phyloP scores from a whole-genome alignment of 37 sponge, comb jelly and placozoan species.

The Chondrosia reniformis region DNA sequence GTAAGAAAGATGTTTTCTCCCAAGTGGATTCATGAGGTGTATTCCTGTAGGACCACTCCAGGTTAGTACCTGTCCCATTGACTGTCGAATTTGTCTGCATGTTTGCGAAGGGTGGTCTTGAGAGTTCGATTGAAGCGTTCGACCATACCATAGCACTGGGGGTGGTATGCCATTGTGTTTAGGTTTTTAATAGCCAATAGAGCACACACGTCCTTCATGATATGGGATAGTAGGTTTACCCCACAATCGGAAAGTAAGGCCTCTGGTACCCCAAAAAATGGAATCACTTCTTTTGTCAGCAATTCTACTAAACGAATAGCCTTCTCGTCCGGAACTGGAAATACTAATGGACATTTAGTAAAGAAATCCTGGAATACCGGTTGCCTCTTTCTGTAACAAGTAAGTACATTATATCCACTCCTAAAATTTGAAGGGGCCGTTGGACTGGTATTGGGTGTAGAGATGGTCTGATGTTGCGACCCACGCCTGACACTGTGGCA shows the following conservation, averaged over 20 bases:
- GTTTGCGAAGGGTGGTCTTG: conserved; percentile 27
- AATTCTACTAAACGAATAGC: conserved; percentile 19
- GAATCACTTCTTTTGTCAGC: conserved; percentile 30
- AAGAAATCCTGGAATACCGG: conserved; percentile 50
- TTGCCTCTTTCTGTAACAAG: conserved; percentile 27
- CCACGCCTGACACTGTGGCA: conserved; percentile 32
- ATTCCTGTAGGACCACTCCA: conserved; percentile 22
- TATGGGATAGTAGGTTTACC: conserved; percentile 39
- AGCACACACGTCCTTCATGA: conserved; percentile 34
- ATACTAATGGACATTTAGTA: conserved; percentile 64
- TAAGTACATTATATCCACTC: conserved; percentile 50
- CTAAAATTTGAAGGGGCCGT: conserved; percentile 50
- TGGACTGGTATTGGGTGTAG: conserved; percentile 51
- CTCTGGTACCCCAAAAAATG: conserved; percentile 37
- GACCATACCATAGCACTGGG: conserved; percentile 44
- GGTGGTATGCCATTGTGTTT: conserved; percentile 40
- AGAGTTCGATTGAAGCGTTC: conserved; percentile 42
- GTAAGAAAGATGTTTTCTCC: conserved; percentile 39
- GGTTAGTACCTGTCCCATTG: conserved; percentile 33
- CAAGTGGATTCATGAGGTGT: conserved; percentile 23
- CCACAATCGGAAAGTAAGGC: conserved; percentile 43
- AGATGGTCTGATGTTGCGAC: conserved; percentile 11
- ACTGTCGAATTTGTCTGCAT: conserved; percentile 13
- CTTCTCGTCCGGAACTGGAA: conserved; percentile 56
- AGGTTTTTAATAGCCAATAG: conserved; percentile 27